Percentiles rank a stretch among this genome's conserved stretches.
Evolutionary conservation across 2,113 vertebrate genomes (phyloP).

Genomic region (Chionis minor): DNA sequence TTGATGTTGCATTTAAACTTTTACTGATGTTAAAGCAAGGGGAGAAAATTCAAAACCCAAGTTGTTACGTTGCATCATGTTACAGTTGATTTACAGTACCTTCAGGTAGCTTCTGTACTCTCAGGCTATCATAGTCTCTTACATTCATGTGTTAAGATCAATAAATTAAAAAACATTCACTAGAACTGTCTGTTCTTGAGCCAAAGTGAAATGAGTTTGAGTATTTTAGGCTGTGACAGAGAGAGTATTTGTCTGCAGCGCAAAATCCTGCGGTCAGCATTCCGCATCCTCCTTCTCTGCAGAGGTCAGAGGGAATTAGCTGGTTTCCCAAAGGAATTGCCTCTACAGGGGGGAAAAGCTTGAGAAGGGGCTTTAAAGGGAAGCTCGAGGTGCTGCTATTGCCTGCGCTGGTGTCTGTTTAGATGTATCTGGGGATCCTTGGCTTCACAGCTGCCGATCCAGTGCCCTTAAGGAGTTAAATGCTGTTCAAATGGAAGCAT

Average conservation of each 20-base stretch:
- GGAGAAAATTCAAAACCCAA: not conserved
- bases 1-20: not conserved
- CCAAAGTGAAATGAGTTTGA: not conserved
- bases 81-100: not conserved
- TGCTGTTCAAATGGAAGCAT: not conserved
- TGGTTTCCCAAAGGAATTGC: not conserved
- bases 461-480: conserved; percentile 6
- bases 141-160: not conserved
- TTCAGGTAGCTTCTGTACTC: not conserved
- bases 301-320: not conserved
- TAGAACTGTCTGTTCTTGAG: not conserved
- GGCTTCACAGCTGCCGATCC: not conserved
- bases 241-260: not conserved
- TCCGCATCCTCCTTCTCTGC: not conserved
- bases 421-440: not conserved
- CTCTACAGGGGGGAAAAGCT: not conserved
- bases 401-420: not conserved
- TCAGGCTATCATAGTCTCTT: not conserved
- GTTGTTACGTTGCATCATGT: not conserved
- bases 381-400: not conserved
- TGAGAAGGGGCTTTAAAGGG: not conserved
- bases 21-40: not conserved
- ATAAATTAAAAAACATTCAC: not conserved
- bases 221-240: not conserved
- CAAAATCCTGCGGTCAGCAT: not conserved